A percentile compares a stretch with the other conserved stretches of the same genome.
These are phyloP conservation scores for Coracopsis vasa DNA, from an alignment of 2,113 vertebrate genomes.

Conservation along the genomic window DNA sequence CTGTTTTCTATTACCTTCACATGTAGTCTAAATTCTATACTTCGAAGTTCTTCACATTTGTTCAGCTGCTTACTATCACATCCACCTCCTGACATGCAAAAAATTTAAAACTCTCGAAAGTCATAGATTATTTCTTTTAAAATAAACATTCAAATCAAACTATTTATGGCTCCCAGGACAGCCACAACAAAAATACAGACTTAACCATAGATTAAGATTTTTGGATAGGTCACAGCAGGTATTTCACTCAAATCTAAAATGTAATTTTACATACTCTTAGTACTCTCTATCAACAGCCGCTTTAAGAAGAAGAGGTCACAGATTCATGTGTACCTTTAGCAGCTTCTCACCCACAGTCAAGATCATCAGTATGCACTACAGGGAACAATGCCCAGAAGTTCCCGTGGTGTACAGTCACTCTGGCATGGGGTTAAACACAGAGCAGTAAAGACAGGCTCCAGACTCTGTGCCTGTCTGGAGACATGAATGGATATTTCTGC, in stretches of 20 bases:
- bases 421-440: background rate
- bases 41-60: background rate
- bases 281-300: background rate
- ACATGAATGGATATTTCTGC: background rate
- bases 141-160: background rate
- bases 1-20: background rate
- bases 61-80: constrained; percentile 10
- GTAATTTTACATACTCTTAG: background rate
- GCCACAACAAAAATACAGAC: background rate
- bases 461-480: background rate
- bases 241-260: background rate
- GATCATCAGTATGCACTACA: background rate
- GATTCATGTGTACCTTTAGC: background rate
- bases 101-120: background rate
- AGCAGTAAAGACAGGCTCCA: background rate
- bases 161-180: background rate
- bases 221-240: background rate
- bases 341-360: background rate
- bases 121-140: background rate
- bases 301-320: background rate
- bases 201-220: background rate
- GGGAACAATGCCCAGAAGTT: fast-evolving
- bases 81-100: background rate
- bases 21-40: background rate
- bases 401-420: background rate